Base-by-base conservation (phyloP, 2,113 vertebrate genomes). In the Neoarius graeffei region DNA sequence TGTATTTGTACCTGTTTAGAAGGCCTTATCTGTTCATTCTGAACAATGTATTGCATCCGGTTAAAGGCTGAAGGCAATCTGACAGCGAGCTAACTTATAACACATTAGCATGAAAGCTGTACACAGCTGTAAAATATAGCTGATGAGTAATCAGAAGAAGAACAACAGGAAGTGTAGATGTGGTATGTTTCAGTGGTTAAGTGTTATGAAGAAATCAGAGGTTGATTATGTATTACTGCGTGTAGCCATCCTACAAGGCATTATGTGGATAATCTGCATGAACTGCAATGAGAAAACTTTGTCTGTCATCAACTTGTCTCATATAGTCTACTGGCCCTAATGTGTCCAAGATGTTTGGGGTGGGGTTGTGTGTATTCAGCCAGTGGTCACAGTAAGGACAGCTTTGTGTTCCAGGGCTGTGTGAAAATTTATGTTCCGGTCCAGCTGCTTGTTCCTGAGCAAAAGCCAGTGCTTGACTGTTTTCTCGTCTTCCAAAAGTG, bases 361-460 rank as follows among this genome's bases (percentile, higher is more conserved):
- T 66, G 81, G 76, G 88, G 77, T 67, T 85, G 86, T 90, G 76
- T 89, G 89, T 87, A 54, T 90, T 90, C 81, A 85, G 67, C 76
- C 60, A 54, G 60, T 87, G 89, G 89, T 85, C 52, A 35, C 56
- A 84, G 84, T 62, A 56, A 57, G 81, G 42, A 77, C n/a, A 23
- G 76, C 42, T 82, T 62, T 85, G 71, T 85, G 76, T 87, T 86
- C 57, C 79, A 60, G 60, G 71, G 62, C 76, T 86, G 76, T 87
- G 84, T 92, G 91, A 90, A 84, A 83, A 84, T 89, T 79, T 91
- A 90, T 77, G 79, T 86, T 85, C 88, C 73, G 80, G 88, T 94
- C 88, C 93, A 92, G 93, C 94, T 93, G 92, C 91, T 91, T 92
- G 91, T 85, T 86, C 86, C 91, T 93, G 87, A 92, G 91, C 89